Evolutionary conservation across 2,888 invertebrate species (phyloP).

Genomic region (Dusona sp.): DNA sequence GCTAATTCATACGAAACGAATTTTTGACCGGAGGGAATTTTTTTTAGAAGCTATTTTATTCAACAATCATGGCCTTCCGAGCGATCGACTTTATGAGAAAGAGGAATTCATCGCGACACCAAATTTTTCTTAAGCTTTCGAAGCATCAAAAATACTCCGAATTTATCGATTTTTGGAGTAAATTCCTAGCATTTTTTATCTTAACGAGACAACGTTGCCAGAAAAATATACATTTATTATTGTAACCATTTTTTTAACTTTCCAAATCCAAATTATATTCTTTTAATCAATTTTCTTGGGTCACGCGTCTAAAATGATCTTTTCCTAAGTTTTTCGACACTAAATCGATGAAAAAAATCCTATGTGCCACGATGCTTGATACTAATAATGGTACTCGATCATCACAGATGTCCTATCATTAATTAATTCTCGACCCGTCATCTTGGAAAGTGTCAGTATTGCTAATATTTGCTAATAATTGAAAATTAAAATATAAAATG

Average conservation of each 20-base stretch:
- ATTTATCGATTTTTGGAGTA: too few relatives aligned
- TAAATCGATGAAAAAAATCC: background rate
- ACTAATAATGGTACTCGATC: background rate
- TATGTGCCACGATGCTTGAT: background rate
- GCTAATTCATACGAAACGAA: conserved; percentile 50
- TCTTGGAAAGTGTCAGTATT: background rate
- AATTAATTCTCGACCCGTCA: background rate
- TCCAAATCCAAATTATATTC: background rate
- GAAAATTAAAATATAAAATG: background rate
- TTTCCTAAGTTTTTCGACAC: background rate
- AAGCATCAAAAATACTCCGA: too few relatives aligned
- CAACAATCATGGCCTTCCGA: background rate
- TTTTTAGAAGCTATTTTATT: background rate
- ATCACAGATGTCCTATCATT: background rate
- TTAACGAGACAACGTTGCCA: too few relatives aligned
- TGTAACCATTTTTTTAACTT: background rate
- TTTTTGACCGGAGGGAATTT: conserved; percentile 10
- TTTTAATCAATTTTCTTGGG: background rate
- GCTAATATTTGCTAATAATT: background rate
- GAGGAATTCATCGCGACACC: background rate
- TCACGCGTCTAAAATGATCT: background rate
- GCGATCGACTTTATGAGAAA: background rate
- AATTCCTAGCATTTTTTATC: too few relatives aligned
- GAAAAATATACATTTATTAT: too few relatives aligned
- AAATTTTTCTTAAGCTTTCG: too few relatives aligned